Evolutionary conservation across 2,797 vertebrate genomes (phyloP), one percentile per base, ranked within the genome.

Genomic region (Adrianichthys oophorus): DNA sequence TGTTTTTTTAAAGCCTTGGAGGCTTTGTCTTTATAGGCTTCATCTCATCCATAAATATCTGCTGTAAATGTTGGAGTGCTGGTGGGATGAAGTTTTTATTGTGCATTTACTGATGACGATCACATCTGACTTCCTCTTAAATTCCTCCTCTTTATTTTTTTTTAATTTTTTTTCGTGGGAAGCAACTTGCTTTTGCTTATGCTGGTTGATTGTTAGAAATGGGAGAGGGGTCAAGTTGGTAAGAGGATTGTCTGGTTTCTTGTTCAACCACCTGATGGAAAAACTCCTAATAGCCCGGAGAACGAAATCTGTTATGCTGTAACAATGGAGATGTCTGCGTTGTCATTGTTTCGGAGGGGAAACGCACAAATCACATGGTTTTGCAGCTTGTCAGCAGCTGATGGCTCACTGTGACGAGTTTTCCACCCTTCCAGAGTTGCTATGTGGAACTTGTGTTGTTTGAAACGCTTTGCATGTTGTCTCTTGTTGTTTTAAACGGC

Each of bases 291-390:
- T 32, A 12, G 19, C 26, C 43, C 61, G 18, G 50, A 52, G 41
- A 19, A 49, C 21, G 44, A 8, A 23, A 61, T 72, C 68, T 26
- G 62, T 64, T 75, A 63, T 15, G 5, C 54, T 62, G 1, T 15
- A 51, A 70, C 59, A 63, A 59, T 19, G 16, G 26, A 24, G 26
- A 41, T 41, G 51, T 47, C 24, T 54, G 48, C 49, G 43, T 52
- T 59, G 52, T 56, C 40, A 41, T 65, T 41, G 48, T 56, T 56
- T 74, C 40, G 40, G 10, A 42, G 44, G 12, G 29, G 42, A 56
- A 40, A 16, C 23, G 46, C 64, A 50, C 44, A 52, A 55, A 58
- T 74, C 76, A 56, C 55, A 50, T 80, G 66, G 56, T 59, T 50
- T 50, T 17, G 48, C 8, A 13, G 58, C 46, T 43, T 18, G 37